phyloP scores from a whole-genome alignment of 2,113 vertebrate genomes.

The Megaptera novaeangliae region DNA sequence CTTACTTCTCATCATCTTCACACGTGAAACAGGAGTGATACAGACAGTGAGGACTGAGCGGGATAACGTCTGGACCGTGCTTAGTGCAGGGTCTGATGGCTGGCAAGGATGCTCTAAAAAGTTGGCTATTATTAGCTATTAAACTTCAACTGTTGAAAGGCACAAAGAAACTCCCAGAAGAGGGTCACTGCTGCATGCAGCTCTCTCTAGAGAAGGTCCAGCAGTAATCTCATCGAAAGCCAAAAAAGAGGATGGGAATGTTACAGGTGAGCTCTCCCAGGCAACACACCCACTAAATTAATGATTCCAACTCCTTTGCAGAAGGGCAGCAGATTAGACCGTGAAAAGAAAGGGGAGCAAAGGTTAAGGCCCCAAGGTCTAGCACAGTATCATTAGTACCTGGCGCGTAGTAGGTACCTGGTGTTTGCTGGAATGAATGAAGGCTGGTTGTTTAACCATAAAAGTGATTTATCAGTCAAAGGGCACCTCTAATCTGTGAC shows the following conservation, averaged over 20 bases:
- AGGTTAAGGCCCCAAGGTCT: neutral
- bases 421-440: neutral
- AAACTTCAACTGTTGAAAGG: neutral
- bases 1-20: neutral
- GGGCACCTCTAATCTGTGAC: neutral
- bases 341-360: neutral
- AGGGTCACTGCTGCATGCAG: neutral
- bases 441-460: neutral
- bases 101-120: neutral
- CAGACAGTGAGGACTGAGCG: neutral
- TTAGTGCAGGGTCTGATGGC: neutral
- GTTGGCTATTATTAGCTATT: neutral
- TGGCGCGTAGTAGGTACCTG: neutral
- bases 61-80: neutral
- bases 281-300: neutral
- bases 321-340: neutral
- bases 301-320: neutral
- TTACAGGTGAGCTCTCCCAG: neutral
- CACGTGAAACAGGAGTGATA: neutral
- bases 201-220: neutral
- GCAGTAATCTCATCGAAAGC: neutral
- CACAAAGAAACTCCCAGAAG: neutral
- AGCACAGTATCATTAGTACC: neutral
- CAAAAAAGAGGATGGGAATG: rapidly evolving
- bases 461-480: neutral